Conservation (phyloP, 2,797 vertebrate genomes). For the Gallinago solitaria region DNA sequence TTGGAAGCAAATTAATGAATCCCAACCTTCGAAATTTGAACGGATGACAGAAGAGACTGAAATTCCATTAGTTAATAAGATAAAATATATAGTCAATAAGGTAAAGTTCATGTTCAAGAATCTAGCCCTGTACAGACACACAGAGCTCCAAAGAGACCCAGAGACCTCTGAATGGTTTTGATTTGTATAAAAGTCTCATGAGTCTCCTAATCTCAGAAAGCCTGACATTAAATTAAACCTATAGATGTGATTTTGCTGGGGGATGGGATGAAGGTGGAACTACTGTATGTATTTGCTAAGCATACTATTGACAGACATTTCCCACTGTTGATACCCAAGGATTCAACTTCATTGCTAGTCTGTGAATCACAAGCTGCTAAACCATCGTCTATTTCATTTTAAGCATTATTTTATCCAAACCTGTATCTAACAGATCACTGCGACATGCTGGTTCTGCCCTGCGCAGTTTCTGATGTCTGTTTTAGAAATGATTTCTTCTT, state of each 20-base stretch:
- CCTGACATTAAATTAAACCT: conserved; percentile 16
- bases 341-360: neutral
- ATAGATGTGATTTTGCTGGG: neutral
- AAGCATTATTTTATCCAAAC: neutral
- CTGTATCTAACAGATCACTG: neutral
- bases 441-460: neutral
- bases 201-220: conserved; percentile 24
- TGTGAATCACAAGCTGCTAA: neutral
- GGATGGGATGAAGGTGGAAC: neutral
- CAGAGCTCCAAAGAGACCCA: neutral
- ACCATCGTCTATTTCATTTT: neutral
- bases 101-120: conserved; percentile 22
- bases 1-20: conserved; percentile 42
- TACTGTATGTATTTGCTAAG: neutral
- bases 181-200: neutral
- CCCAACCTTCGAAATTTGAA: neutral
- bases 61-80: conserved; percentile 38
- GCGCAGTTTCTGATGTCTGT: neutral
- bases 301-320: neutral
- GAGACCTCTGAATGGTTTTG: neutral
- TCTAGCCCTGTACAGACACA: neutral
- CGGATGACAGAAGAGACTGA: neutral
- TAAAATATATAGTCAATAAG: neutral
- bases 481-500: neutral
- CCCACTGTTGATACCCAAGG: neutral